Percentiles rank a stretch among this genome's conserved stretches.
Evolutionary conservation across 2,113 vertebrate species (phyloP).

Genomic region (Hassar affinis): DNA sequence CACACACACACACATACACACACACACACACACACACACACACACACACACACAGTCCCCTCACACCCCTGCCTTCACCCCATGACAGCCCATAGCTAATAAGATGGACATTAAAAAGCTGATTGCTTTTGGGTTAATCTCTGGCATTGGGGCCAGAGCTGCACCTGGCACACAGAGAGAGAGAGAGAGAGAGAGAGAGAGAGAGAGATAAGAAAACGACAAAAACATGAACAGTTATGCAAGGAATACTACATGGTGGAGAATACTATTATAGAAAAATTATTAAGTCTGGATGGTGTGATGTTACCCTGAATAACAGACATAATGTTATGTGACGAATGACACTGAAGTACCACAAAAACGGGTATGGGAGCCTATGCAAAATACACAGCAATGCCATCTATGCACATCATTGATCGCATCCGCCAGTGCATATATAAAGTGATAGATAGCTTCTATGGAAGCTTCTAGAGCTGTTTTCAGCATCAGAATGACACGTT

Average conservation of each 20-base stretch:
- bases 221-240: not conserved
- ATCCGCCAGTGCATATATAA: too few relatives aligned
- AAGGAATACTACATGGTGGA: not conserved
- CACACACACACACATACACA: too few relatives aligned
- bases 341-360: too few relatives aligned
- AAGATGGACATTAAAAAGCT: slow-evolving; percentile 34
- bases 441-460: too few relatives aligned
- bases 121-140: slow-evolving; percentile 46
- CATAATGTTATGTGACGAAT: not conserved
- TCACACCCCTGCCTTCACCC: not conserved
- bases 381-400: too few relatives aligned
- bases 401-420: too few relatives aligned
- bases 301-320: not conserved
- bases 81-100: slow-evolving; percentile 11
- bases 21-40: not conserved
- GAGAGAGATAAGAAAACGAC: slow-evolving; percentile 3
- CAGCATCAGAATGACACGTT: too few relatives aligned
- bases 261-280: not conserved
- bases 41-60: not conserved
- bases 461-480: too few relatives aligned
- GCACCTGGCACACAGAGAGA: slow-evolving; percentile 23
- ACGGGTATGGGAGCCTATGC: too few relatives aligned
- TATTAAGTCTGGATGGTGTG: not conserved
- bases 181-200: not conserved
- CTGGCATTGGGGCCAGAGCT: slow-evolving; percentile 23